These are phyloP conservation scores for Diplodus sargus DNA, from an alignment of 2,797 vertebrate genomes.

Conservation along the genomic window DNA sequence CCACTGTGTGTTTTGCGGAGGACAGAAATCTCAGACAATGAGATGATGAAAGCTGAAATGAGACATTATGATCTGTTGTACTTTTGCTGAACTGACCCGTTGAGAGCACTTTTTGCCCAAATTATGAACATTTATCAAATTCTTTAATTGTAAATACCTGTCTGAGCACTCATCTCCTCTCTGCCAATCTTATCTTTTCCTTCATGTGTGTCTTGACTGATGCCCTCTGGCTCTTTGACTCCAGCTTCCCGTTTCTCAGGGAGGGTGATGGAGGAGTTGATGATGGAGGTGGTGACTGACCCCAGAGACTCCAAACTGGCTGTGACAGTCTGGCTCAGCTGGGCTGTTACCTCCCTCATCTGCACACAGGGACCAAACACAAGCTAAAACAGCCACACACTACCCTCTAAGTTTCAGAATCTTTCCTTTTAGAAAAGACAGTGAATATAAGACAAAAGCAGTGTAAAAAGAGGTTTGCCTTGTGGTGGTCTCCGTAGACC, in stretches of 20 bases:
- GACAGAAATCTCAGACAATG: not conserved
- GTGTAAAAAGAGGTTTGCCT: too few relatives aligned
- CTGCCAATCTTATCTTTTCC: not conserved
- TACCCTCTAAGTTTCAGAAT: too few relatives aligned
- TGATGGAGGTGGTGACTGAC: constrained; percentile 40
- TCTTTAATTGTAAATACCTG: constrained; percentile 1
- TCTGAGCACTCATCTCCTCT: constrained; percentile 12
- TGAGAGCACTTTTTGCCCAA: not conserved
- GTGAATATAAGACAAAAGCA: too few relatives aligned
- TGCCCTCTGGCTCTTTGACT: constrained; percentile 16
- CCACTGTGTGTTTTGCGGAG: not conserved
- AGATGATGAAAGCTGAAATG: too few relatives aligned
- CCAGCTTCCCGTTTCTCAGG: constrained; percentile 22
- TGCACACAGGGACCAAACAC: constrained; percentile 54
- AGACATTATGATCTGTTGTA: not conserved
- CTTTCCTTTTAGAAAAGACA: too few relatives aligned
- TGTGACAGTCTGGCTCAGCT: constrained; percentile 58
- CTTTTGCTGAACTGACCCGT: not conserved
- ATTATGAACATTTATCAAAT: not conserved
- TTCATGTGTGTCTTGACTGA: constrained; percentile 8
- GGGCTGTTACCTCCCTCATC: constrained; percentile 81
- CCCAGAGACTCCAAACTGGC: constrained; percentile 59
- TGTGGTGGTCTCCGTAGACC: too few relatives aligned
- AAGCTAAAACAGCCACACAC: too few relatives aligned
- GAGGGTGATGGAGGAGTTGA: constrained; percentile 18